A percentile compares a stretch with the other conserved stretches of the same genome.
Conservation (phyloP, 2,113 vertebrate genomes). For the Mola mola region DNA sequence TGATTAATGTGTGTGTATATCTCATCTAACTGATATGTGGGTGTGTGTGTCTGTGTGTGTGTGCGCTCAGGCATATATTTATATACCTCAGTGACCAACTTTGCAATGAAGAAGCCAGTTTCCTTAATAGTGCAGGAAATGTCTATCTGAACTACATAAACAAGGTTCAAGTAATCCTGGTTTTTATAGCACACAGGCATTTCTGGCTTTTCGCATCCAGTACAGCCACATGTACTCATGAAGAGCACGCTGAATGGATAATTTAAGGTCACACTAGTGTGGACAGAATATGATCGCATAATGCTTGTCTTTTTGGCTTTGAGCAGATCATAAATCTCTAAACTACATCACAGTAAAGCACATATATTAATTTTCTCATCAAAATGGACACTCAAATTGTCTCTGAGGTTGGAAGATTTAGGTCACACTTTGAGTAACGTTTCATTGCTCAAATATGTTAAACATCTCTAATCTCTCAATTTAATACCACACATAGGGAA, state of each 20-base stretch:
- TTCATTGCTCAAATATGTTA: conserved; percentile 23
- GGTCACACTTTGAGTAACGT: conserved; percentile 25
- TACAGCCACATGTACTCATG: conserved; percentile 8
- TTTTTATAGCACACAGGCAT: conserved; percentile 40
- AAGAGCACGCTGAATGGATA: conserved; percentile 2
- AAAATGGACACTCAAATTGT: conserved; percentile 62
- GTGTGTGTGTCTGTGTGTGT: not conserved
- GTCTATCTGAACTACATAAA: conserved; percentile 29
- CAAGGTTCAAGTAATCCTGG: conserved; percentile 63
- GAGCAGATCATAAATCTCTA: conserved; percentile 60
- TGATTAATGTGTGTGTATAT: conserved; percentile 21
- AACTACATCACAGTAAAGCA: conserved; percentile 52
- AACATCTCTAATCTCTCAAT: conserved; percentile 48
- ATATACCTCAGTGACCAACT: conserved; percentile 34
- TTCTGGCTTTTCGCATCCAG: too few species aligned
- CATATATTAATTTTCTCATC: conserved; percentile 64
- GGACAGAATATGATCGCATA: conserved; percentile 39
- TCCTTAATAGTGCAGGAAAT: conserved; percentile 60
- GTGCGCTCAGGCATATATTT: conserved; percentile 30
- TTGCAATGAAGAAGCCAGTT: conserved; percentile 33
- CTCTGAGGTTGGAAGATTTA: conserved; percentile 61
- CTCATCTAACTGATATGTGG: conserved; percentile 17
- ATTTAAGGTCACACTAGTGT: conserved; percentile 32
- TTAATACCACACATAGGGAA: conserved; percentile 10
- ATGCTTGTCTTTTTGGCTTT: conserved; percentile 75